A percentile compares a stretch with the other conserved stretches of the same genome.
Evolutionary conservation across 2,113 vertebrate species (phyloP).

Genomic region (Anas platyrhynchos): DNA sequence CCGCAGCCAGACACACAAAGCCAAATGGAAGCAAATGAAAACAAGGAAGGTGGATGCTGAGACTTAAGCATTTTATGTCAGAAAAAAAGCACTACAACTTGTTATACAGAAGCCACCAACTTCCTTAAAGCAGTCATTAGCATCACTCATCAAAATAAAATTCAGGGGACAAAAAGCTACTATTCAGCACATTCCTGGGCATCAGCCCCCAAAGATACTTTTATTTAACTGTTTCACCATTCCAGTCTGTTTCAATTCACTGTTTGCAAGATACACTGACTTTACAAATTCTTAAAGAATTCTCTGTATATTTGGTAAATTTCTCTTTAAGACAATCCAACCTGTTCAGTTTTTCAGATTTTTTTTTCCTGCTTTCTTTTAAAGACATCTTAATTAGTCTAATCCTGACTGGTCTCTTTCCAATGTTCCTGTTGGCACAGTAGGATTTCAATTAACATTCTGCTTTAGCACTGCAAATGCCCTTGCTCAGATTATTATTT

Average conservation of each 20-base stretch:
- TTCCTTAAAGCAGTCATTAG: background rate
- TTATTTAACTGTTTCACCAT: background rate
- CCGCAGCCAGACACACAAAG: background rate
- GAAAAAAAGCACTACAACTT: background rate
- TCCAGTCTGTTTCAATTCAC: background rate
- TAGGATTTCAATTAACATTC: slow-evolving; percentile 86
- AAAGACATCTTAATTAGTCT: slow-evolving; percentile 86
- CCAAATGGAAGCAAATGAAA: background rate
- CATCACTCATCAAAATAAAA: background rate
- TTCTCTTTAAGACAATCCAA: slow-evolving; percentile 79
- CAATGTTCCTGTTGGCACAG: slow-evolving; percentile 85
- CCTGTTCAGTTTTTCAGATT: slow-evolving; percentile 72
- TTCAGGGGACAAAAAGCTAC: background rate
- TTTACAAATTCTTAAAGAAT: slow-evolving; percentile 34
- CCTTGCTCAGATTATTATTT: slow-evolving; percentile 66
- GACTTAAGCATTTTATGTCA: background rate
- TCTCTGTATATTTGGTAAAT: slow-evolving; percentile 53
- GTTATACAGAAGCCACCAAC: background rate
- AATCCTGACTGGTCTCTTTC: slow-evolving; percentile 85
- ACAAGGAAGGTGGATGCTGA: background rate
- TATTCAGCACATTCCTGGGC: background rate
- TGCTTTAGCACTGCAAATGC: slow-evolving; percentile 75
- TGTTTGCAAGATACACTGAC: background rate
- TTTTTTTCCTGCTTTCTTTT: slow-evolving; percentile 66
- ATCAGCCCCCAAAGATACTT: background rate